phyloP scores from a whole-genome alignment of 2,797 vertebrate species.

The Esox masquinongy region DNA sequence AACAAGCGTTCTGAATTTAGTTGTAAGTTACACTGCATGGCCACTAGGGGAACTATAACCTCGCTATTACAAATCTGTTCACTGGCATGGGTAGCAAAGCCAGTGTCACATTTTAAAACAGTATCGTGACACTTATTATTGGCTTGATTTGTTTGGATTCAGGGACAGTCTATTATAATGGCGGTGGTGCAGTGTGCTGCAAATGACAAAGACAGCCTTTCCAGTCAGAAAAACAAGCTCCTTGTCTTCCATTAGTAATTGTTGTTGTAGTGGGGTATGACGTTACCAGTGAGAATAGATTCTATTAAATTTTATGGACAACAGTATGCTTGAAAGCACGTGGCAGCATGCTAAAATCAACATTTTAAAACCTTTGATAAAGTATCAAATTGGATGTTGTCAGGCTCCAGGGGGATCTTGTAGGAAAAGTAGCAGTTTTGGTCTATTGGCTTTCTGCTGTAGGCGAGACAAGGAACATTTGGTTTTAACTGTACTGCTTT shows the following conservation, averaged over 20 bases:
- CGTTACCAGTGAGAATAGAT: no score
- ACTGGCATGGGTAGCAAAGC: background rate
- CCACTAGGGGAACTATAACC: conserved; percentile 65
- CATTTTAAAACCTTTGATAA: conserved; percentile 59
- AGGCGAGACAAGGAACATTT: conserved; percentile 34
- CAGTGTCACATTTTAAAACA: background rate
- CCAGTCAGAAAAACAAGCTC: no score
- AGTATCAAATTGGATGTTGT: conserved; percentile 54
- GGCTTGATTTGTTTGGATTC: background rate
- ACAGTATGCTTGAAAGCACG: conserved; percentile 36
- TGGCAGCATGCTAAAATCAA: conserved; percentile 14
- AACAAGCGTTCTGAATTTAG: background rate
- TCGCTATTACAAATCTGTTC: background rate
- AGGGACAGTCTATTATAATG: background rate
- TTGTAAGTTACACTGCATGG: conserved; percentile 29
- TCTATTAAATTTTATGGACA: conserved; percentile 7
- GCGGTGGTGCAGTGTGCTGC: no score
- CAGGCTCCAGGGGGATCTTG: conserved; percentile 28
- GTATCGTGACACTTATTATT: background rate
- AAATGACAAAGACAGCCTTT: no score
- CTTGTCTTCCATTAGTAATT: no score
- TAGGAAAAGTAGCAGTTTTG: conserved; percentile 36
- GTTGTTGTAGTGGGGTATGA: no score
- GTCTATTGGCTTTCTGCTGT: conserved; percentile 45
- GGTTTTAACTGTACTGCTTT: conserved; percentile 35